Percentiles rank a stretch among this genome's conserved stretches.
Evolutionary conservation across 2,113 vertebrate species (phyloP).

Genomic region (Eonycteris spelaea): DNA sequence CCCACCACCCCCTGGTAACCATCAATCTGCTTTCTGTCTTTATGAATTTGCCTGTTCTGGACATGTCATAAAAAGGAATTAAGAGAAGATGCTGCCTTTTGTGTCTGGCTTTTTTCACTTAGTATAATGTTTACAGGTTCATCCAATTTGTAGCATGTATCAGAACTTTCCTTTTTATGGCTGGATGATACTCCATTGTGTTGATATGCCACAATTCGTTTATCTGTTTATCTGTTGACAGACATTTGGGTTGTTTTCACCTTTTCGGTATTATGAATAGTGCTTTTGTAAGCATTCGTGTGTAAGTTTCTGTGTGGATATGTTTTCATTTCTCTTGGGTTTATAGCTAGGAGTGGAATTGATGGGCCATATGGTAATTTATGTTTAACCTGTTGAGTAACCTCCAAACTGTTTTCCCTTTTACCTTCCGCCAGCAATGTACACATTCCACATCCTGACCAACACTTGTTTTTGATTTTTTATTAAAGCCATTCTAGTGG

Average conservation of each 20-base stretch:
- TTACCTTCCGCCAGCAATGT: neutral
- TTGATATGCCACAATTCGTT: neutral
- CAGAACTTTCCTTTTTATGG: neutral
- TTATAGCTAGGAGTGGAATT: neutral
- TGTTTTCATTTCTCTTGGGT: neutral
- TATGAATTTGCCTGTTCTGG: neutral
- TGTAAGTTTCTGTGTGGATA: neutral
- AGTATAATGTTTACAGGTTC: neutral
- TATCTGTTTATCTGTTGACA: neutral
- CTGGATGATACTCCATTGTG: neutral
- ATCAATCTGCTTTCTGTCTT: neutral
- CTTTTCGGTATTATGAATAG: neutral
- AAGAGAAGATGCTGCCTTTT: neutral
- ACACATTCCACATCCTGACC: neutral
- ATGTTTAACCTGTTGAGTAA: neutral
- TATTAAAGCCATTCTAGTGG: neutral
- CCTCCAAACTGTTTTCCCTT: neutral
- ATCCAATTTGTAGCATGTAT: neutral
- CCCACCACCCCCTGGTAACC: neutral
- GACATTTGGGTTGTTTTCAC: neutral
- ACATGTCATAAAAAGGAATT: neutral
- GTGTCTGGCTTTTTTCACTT: neutral
- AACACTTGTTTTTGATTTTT: neutral
- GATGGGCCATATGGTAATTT: neutral
- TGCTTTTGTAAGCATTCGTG: neutral